Conservation (phyloP, 2,113 vertebrate genomes). For the Mus pahari region DNA sequence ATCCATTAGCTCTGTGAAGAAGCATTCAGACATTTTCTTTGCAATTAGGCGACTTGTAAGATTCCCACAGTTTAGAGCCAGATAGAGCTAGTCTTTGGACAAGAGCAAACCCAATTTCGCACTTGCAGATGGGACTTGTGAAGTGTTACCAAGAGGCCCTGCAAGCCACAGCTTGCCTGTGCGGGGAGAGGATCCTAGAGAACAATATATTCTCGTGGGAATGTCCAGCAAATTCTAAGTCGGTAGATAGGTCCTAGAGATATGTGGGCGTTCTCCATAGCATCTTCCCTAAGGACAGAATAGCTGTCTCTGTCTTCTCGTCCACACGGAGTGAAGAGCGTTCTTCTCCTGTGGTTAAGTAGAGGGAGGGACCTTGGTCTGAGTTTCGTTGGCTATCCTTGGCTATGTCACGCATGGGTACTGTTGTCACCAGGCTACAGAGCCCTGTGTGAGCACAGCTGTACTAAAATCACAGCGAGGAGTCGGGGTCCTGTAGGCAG, state of each 20-base stretch:
- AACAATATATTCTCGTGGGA: neutral
- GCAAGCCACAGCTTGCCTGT: neutral
- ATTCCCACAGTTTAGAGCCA: neutral
- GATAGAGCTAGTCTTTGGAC: neutral
- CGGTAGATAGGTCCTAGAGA: neutral
- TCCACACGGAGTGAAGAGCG: neutral
- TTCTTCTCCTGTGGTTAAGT: neutral
- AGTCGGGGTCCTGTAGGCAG: neutral
- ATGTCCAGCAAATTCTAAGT: neutral
- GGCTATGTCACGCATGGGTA: neutral
- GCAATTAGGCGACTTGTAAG: neutral
- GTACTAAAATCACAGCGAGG: neutral
- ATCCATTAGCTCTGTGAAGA: neutral
- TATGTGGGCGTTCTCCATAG: neutral
- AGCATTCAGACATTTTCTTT: neutral
- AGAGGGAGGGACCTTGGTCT: neutral
- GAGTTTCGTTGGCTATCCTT: neutral
- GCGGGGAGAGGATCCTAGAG: neutral
- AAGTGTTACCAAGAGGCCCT: neutral
- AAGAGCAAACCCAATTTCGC: neutral
- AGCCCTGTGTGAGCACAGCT: fast-evolving
- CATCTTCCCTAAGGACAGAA: neutral
- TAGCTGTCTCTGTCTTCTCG: neutral
- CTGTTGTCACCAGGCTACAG: neutral
- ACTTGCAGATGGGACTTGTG: neutral